Percentiles rank a stretch among this genome's conserved stretches.
Conservation (phyloP, 2,888 invertebrate species). For the Geotrupes spiniger region DNA sequence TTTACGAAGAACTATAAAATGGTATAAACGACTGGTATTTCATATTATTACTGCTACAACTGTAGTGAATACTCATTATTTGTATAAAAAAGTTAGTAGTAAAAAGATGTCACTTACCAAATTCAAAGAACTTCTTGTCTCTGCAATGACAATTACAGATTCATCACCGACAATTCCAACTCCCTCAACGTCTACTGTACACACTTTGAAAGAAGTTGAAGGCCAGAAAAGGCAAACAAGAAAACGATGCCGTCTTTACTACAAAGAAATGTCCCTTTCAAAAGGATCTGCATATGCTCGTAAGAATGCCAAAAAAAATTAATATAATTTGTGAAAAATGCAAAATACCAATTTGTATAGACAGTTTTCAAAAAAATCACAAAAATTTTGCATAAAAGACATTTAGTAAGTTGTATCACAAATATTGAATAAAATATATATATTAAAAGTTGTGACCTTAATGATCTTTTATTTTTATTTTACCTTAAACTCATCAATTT, state of each 20-base stretch:
- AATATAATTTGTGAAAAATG: constrained; percentile 4
- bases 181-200: constrained; percentile 5
- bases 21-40: constrained; percentile 13
- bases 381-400: constrained; percentile 1
- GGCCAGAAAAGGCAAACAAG: constrained; percentile 6
- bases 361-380: constrained; percentile 2
- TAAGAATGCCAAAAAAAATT: constrained; percentile 5
- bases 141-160: constrained; percentile 4
- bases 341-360: constrained; percentile 3
- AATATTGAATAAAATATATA: neutral
- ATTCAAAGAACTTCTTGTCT: constrained; percentile 4
- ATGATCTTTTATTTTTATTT: constrained; percentile 6
- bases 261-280: neutral
- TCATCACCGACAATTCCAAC: constrained; percentile 2
- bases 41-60: constrained; percentile 13
- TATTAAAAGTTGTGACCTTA: constrained; percentile 1
- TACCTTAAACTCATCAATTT: neutral
- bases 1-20: constrained; percentile 6
- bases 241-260: constrained; percentile 5
- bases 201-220: constrained; percentile 4
- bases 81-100: constrained; percentile 4
- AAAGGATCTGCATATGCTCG: neutral
- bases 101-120: constrained; percentile 3
- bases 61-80: neutral
- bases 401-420: neutral